Conservation (phyloP, 2,888 invertebrate genomes). For the Drosophila recens region DNA sequence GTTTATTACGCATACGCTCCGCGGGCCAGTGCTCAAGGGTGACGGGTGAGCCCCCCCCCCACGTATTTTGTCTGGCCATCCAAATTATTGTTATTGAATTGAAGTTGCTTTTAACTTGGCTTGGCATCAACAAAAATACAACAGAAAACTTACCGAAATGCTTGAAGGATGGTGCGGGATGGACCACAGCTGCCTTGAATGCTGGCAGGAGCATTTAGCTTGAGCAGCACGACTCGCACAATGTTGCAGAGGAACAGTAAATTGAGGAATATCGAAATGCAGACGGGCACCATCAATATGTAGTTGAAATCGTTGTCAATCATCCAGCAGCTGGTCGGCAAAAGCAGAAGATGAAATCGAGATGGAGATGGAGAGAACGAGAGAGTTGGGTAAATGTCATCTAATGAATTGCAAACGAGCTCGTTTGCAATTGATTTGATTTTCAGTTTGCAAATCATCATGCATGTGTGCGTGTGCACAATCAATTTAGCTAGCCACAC, state of each 20-base stretch:
- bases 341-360: background rate
- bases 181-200: conserved; percentile 88
- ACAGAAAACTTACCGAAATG: conserved; percentile 87
- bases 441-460: conserved; percentile 44
- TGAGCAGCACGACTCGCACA: conserved; percentile 93
- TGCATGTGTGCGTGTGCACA: conserved; percentile 39
- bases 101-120: conserved; percentile 38
- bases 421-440: conserved; percentile 51
- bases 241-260: conserved; percentile 95
- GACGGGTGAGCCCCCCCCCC: background rate
- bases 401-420: conserved; percentile 60
- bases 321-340: conserved; percentile 89
- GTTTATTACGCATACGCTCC: conserved; percentile 72
- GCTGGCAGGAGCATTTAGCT: conserved; percentile 90
- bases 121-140: background rate
- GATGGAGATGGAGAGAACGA: background rate
- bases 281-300: conserved; percentile 92
- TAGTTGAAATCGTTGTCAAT: conserved; percentile 90
- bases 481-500: conserved; percentile 33
- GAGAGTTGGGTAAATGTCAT: conserved; percentile 26
- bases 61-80: conserved; percentile 13
- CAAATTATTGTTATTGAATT: conserved; percentile 60
- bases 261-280: conserved; percentile 92
- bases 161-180: conserved; percentile 91
- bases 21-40: conserved; percentile 43